Percentiles rank a stretch among this genome's conserved stretches.
These are phyloP conservation scores for Pseudorhombus dupliciocellatus DNA, from an alignment of 2,113 vertebrate species.

Conservation along the genomic window DNA sequence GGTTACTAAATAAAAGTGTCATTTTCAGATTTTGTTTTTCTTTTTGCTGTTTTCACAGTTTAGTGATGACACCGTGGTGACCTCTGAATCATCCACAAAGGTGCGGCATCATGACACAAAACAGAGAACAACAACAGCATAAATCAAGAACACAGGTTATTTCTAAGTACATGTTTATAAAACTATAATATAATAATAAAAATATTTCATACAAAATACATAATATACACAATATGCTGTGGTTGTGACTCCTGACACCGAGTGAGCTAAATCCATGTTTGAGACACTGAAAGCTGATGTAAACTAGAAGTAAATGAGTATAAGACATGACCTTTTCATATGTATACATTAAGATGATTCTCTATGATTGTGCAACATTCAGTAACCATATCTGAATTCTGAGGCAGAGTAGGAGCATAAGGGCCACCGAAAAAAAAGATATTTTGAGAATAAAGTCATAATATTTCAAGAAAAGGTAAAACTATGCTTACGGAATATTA, in stretches of 20 bases:
- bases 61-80: neutral
- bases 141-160: neutral
- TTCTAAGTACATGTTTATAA: neutral
- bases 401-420: no score
- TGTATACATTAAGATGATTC: neutral
- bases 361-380: constrained; percentile 29
- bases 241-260: no score
- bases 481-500: no score
- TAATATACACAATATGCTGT: neutral
- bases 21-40: constrained; percentile 51
- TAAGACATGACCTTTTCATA: neutral
- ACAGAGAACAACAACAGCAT: neutral
- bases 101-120: neutral
- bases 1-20: constrained; percentile 79
- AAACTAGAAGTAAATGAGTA: no score
- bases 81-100: neutral
- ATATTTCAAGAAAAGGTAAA: no score
- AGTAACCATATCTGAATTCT: neutral
- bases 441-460: no score
- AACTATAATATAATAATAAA: neutral
- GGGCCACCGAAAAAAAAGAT: no score
- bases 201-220: neutral
- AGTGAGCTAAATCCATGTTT: no score
- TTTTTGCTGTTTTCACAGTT: neutral
- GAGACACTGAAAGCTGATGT: no score